Evolutionary conservation across 1,140 invertebrate species (phyloP).

Genomic region (Venturia canescens): DNA sequence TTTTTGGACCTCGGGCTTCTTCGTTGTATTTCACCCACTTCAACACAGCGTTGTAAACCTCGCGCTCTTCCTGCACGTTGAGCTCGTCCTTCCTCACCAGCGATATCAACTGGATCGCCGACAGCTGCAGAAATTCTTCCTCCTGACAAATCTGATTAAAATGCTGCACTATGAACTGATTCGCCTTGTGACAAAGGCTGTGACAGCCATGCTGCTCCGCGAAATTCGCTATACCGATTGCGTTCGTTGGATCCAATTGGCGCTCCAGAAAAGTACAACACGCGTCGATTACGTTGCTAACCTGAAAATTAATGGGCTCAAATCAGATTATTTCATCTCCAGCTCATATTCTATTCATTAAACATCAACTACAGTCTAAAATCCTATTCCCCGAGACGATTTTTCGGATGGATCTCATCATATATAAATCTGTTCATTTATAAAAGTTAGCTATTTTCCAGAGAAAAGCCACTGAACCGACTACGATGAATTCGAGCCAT

Average conservation of each 20-base stretch:
- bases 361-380: too few species aligned
- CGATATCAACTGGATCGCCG: slow-evolving; percentile 86
- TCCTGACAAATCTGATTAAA: slow-evolving; percentile 93
- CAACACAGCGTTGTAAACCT: slow-evolving; percentile 94
- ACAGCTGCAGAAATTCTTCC: slow-evolving; percentile 93
- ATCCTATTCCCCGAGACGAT: too few species aligned
- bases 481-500: too few species aligned
- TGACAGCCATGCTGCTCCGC: slow-evolving; percentile 93
- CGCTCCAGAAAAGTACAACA: slow-evolving; percentile 93
- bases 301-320: slow-evolving; percentile 74
- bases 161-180: slow-evolving; percentile 92
- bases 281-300: slow-evolving; percentile 92
- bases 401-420: too few species aligned
- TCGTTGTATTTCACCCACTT: slow-evolving; percentile 94
- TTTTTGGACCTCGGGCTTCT: slow-evolving; percentile 87
- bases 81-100: slow-evolving; percentile 91
- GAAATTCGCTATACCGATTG: slow-evolving; percentile 94
- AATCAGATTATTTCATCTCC: too few species aligned
- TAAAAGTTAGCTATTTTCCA: too few species aligned
- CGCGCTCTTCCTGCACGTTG: slow-evolving; percentile 92
- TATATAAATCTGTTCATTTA: too few species aligned
- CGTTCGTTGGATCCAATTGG: slow-evolving; percentile 94
- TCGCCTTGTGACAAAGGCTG: slow-evolving; percentile 89
- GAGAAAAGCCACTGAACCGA: too few species aligned
- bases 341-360: too few species aligned